These are phyloP conservation scores for Chrosomus eos DNA, from an alignment of 2,797 vertebrate species.

Conservation along the genomic window DNA sequence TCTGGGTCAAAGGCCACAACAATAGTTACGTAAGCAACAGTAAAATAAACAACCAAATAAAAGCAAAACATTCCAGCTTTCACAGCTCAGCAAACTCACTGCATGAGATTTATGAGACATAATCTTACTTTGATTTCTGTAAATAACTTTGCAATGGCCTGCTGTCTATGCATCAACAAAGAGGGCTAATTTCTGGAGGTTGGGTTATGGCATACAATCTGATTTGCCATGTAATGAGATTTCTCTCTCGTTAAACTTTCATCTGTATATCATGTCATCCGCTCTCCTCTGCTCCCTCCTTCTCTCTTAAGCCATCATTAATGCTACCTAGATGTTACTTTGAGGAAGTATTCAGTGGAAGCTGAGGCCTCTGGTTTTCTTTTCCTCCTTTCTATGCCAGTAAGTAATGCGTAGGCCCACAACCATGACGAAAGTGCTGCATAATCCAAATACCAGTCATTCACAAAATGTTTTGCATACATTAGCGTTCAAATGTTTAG, in stretches of 20 bases:
- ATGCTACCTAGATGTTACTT: constrained; percentile 66
- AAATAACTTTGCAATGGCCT: constrained; percentile 8
- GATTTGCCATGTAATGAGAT: constrained; percentile 44
- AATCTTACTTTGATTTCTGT: constrained; percentile 6
- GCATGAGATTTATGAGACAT: neutral
- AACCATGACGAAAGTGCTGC: neutral
- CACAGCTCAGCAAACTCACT: neutral
- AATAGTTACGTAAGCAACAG: constrained; percentile 17
- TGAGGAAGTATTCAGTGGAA: constrained; percentile 65
- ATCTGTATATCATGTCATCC: constrained; percentile 25
- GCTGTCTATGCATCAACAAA: constrained; percentile 21
- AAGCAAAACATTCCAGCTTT: neutral
- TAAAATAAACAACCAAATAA: neutral
- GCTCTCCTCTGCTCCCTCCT: constrained; percentile 14
- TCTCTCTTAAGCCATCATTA: constrained; percentile 22
- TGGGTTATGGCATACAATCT: constrained; percentile 48
- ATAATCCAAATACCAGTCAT: neutral
- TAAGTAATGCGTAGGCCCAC: neutral
- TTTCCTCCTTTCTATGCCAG: constrained; percentile 35
- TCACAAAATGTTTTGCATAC: neutral
- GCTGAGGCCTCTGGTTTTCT: constrained; percentile 35
- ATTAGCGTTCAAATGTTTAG: neutral
- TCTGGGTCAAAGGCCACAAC: constrained; percentile 26
- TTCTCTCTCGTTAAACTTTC: constrained; percentile 25
- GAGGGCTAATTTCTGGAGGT: constrained; percentile 14